Base-by-base conservation (phyloP, 2,797 vertebrate genomes). In the Sebastes iracundus region DNA sequence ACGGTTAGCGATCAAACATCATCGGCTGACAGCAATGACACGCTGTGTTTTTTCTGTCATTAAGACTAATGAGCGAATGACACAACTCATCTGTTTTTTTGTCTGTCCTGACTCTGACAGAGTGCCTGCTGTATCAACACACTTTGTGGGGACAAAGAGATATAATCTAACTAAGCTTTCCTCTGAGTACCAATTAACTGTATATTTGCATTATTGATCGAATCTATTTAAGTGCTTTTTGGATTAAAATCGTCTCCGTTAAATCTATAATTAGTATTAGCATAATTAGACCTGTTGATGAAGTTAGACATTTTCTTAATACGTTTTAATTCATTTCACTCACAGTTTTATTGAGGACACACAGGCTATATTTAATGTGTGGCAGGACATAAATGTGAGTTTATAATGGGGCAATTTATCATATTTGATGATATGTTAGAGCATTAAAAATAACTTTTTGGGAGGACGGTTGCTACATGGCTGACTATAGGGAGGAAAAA, bases 171-270 rank as follows among this genome's bases (percentile, higher is more conserved):
- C 72, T 59, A 61, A 72, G 59, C 70, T 62, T 72, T 77, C 74
- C 68, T 67, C 82, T 23, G 38, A 81, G 76, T 46, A 46, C 71
- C 72, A 84, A 70, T 80, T 86, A 86, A 81, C 72, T 77, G 30
- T 69, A 64, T 74, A 73, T 83, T 81, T 74, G 72, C 73, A 77
- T 86, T 72, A 78, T 75, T 82, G 69, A 82, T 80, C 27, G 65
- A 76, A 80, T 86, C 63, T 86, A 7, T 49, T 25, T 6, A 77
- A 71, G 77, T 62, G 62, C 56, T 65, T 74, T 72, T 66, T 69
- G 56, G 60, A 82, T 79, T 83, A 69, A 75, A 53, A 71, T 35
- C 6, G 14, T 63, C 68, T 49, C 25, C 25, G 38, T 77, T 75
- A 32, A 22, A 79, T 79, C 64, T 70, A 60, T 35, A 75, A 75